Evolutionary conservation across 2,113 vertebrate species (phyloP).

Genomic region (Lathamus discolor): DNA sequence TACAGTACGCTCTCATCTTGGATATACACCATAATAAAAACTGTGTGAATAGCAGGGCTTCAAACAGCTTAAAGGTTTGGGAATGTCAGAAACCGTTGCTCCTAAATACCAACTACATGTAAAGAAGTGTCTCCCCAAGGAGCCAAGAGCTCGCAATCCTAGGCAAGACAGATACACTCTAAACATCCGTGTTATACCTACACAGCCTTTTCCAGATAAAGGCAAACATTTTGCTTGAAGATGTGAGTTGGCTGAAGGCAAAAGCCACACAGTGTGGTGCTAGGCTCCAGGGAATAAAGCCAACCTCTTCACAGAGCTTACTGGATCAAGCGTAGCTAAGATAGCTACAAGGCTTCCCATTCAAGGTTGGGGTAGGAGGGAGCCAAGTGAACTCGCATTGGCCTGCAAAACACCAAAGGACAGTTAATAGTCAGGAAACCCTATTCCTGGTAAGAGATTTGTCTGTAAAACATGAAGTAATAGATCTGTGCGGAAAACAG

Average conservation of each 20-base stretch:
- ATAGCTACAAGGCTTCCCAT: neutral
- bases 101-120: neutral
- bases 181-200: neutral
- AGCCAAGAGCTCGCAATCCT: neutral
- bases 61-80: neutral
- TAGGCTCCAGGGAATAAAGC: neutral
- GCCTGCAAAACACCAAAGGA: neutral
- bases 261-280: neutral
- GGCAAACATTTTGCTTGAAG: neutral
- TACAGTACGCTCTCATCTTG: neutral
- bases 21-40: neutral
- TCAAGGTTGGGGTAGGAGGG: neutral
- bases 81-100: neutral
- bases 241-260: neutral
- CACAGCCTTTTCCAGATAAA: neutral
- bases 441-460: neutral
- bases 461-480: neutral
- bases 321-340: neutral
- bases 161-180: neutral
- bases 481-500: neutral
- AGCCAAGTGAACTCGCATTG: neutral
- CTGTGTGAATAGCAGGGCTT: neutral
- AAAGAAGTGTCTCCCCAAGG: neutral
- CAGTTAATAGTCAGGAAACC: neutral
- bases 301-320: neutral